phyloP scores from a whole-genome alignment of 2,113 vertebrate genomes.

The Phalacrocorax carbo region DNA sequence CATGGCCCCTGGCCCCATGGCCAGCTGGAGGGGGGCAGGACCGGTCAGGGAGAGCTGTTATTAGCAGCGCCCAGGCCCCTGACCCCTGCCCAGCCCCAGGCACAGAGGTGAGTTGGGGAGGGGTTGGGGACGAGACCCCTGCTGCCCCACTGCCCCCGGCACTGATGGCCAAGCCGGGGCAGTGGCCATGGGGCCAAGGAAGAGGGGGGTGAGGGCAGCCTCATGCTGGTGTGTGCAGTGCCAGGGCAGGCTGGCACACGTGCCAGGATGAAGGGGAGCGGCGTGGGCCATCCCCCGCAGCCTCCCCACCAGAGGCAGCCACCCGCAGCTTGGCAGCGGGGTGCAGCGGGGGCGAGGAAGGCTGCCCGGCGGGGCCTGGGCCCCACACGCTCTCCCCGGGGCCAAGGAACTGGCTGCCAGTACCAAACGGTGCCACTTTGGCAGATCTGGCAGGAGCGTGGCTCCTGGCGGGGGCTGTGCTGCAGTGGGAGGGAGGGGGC shows the following conservation, averaged over 20 bases:
- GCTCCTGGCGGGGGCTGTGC: neutral
- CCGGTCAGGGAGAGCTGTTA: neutral
- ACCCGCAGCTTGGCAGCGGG: neutral
- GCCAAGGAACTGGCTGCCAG: neutral
- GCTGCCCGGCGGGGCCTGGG: neutral
- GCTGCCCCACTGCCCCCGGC: fast-evolving
- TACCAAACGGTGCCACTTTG: neutral
- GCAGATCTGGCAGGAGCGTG: neutral
- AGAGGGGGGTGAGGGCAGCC: neutral
- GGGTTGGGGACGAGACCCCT: neutral
- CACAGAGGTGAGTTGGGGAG: neutral
- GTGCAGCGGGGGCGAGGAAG: neutral
- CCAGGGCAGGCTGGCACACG: neutral
- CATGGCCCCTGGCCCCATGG: neutral
- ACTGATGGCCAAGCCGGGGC: neutral
- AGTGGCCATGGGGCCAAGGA: neutral
- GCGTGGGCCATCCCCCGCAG: neutral
- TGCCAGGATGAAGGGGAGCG: neutral
- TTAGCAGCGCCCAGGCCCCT: neutral
- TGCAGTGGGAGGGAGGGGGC: neutral
- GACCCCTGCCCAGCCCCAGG: neutral
- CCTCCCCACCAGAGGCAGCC: neutral
- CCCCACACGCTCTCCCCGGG: neutral
- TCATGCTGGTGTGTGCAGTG: neutral
- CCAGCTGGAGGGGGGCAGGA: neutral